These are phyloP conservation scores for Spatulosminthurus flaviceps DNA, from an alignment of 2,888 invertebrate genomes.

Conservation along the genomic window DNA sequence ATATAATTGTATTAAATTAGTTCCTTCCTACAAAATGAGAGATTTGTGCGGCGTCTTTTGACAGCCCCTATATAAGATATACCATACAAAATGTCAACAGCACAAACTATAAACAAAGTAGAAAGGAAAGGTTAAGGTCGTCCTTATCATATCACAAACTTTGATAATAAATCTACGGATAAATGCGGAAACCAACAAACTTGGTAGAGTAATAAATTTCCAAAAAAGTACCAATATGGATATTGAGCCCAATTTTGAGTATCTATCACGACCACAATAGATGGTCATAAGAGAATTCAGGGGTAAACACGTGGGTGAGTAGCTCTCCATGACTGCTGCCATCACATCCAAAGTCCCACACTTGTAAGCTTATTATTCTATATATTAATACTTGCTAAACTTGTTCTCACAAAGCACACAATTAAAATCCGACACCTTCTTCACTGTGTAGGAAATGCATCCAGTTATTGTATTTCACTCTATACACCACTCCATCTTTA, in stretches of 20 bases:
- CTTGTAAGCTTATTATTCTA: not conserved
- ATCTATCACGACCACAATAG: constrained; percentile 38
- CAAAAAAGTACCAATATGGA: constrained; percentile 39
- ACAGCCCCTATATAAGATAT: too few relatives aligned
- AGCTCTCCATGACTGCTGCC: constrained; percentile 45
- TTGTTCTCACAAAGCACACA: not conserved
- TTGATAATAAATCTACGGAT: too few relatives aligned
- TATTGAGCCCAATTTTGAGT: constrained; percentile 40
- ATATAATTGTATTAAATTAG: not conserved
- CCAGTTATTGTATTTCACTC: not conserved
- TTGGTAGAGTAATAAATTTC: not conserved
- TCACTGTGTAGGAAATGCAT: not conserved
- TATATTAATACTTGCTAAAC: not conserved
- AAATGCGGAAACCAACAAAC: not conserved
- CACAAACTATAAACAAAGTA: not conserved
- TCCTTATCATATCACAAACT: not conserved
- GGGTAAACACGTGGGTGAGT: constrained; percentile 42
- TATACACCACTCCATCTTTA: not conserved
- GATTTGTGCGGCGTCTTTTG: not conserved
- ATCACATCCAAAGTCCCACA: constrained; percentile 16
- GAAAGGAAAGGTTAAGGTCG: not conserved
- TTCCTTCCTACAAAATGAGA: not conserved
- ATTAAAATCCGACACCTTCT: not conserved
- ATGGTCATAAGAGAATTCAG: constrained; percentile 39
- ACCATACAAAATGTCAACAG: not conserved